Evolutionary conservation across 2,888 invertebrate species (phyloP).

Genomic region (Ypsolopha scabrella): DNA sequence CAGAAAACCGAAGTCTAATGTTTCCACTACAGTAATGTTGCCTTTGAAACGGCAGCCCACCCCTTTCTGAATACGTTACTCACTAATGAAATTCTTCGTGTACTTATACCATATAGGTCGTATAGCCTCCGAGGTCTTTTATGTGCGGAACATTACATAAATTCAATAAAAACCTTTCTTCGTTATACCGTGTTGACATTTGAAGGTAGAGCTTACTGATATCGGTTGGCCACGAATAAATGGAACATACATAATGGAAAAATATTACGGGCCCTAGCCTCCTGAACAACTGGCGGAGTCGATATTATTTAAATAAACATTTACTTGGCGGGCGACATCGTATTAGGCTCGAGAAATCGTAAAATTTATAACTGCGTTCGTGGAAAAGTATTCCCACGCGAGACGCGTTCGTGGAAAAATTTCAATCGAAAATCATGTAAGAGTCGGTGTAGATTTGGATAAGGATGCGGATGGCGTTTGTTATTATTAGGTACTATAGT

Average conservation of each 20-base stretch:
- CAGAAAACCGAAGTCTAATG: not conserved
- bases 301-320: conserved; percentile 57
- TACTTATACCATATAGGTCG: conserved; percentile 9
- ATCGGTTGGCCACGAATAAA: conserved; percentile 50
- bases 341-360: conserved; percentile 44
- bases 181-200: conserved; percentile 42
- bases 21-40: not conserved
- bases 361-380: conserved; percentile 25
- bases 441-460: too few species aligned
- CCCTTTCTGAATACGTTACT: not conserved
- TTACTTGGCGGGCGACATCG: conserved; percentile 39
- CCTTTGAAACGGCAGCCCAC: not conserved
- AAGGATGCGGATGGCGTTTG: too few species aligned
- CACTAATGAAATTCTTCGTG: not conserved
- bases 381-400: conserved; percentile 3
- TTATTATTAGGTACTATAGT: too few species aligned
- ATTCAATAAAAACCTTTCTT: conserved; percentile 36
- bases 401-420: not conserved
- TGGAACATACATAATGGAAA: conserved; percentile 60
- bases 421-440: conserved; percentile 8
- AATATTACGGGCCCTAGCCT: conserved; percentile 46
- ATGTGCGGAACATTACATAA: conserved; percentile 21
- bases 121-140: conserved; percentile 10
- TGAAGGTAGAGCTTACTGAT: conserved; percentile 42
- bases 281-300: conserved; percentile 43